Conservation (phyloP, 2,888 invertebrate species). For the Eupeodes luniger region DNA sequence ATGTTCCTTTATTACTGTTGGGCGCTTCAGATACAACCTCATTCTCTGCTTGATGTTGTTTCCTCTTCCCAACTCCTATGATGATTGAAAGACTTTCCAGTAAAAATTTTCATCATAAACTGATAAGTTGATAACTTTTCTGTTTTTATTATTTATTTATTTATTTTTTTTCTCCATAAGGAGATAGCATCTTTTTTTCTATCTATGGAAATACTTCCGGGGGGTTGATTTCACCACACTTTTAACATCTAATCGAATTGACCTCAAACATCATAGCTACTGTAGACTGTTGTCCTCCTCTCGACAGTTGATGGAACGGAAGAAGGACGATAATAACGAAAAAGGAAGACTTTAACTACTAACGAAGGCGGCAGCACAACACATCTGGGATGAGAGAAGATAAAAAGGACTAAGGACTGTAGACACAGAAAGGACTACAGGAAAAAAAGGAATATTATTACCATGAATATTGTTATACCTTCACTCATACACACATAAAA, state of each 20-base stretch:
- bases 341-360: constrained; percentile 22
- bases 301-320: constrained; percentile 45
- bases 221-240: constrained; percentile 23
- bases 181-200: neutral
- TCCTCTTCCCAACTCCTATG: neutral
- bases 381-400: too few relatives aligned
- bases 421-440: neutral
- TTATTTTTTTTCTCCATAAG: neutral
- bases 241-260: constrained; percentile 72
- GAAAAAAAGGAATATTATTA: constrained; percentile 36
- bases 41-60: neutral
- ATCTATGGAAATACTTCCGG: constrained; percentile 5
- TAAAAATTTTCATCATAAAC: constrained; percentile 58
- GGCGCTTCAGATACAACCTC: constrained; percentile 5
- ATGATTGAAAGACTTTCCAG: constrained; percentile 17
- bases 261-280: constrained; percentile 55
- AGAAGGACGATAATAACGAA: constrained; percentile 47
- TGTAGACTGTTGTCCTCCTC: constrained; percentile 33
- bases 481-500: neutral
- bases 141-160: neutral
- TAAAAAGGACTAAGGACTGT: neutral
- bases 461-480: constrained; percentile 55
- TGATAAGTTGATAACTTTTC: constrained; percentile 67
- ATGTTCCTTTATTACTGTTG: constrained; percentile 20
- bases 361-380: constrained; percentile 15